Percentiles rank a stretch among this genome's conserved stretches.
Conservation (phyloP, 2,113 vertebrate species). For the Melanocharis versteri region DNA sequence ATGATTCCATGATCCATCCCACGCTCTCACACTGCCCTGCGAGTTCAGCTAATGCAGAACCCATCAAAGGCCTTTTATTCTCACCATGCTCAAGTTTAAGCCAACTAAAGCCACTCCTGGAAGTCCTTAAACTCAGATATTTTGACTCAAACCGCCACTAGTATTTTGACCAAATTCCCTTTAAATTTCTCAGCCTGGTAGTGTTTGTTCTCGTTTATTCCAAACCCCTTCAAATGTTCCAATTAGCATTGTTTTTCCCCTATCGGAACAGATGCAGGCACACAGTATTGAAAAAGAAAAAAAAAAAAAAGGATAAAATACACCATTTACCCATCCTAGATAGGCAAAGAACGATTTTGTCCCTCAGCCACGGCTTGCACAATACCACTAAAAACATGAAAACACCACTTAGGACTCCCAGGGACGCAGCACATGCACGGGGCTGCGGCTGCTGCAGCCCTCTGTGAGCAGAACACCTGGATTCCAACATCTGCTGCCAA, state of each 20-base stretch:
- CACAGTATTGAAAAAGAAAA: not conserved
- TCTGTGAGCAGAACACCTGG: not conserved
- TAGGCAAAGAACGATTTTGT: not conserved
- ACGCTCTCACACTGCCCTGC: not conserved
- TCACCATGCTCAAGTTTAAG: not conserved
- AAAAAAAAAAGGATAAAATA: not conserved
- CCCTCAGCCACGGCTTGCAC: not conserved
- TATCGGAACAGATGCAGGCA: not conserved
- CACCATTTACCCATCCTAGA: not conserved
- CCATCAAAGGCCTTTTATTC: not conserved
- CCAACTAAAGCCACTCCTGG: not conserved
- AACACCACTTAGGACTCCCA: not conserved
- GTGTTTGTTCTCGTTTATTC: not conserved
- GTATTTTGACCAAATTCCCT: conserved; percentile 1
- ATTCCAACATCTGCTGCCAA: not conserved
- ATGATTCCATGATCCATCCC: not conserved
- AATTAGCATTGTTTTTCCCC: not conserved
- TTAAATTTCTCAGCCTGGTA: not conserved
- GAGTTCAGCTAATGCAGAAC: not conserved
- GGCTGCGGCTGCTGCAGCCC: not conserved
- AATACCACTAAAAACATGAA: not conserved
- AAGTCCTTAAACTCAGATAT: not conserved
- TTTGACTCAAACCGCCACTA: not conserved
- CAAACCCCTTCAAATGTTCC: not conserved
- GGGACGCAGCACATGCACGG: accelerated